Percentiles rank a stretch among this genome's conserved stretches.
phyloP scores from a whole-genome alignment of 2,113 vertebrate species.

The Leptodactylus fuscus region DNA sequence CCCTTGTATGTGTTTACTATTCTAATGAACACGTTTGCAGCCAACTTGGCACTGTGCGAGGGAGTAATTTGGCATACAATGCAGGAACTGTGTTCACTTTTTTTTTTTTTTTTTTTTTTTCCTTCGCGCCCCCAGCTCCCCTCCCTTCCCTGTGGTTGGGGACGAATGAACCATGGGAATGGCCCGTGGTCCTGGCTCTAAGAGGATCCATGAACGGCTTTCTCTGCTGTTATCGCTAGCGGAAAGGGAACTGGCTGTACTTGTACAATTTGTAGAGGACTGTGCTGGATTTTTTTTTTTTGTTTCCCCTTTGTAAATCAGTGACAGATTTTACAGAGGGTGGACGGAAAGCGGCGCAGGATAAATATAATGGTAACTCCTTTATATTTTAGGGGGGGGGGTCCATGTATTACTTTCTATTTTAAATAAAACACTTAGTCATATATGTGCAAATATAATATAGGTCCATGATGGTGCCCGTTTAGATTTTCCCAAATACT shows the following conservation, averaged over 20 bases:
- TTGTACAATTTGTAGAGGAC: not conserved
- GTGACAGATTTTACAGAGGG: not conserved
- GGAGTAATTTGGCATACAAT: constrained; percentile 43
- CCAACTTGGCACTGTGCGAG: constrained; percentile 46
- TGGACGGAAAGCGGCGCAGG: no score
- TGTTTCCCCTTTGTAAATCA: not conserved
- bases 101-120: no score
- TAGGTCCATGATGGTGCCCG: no score
- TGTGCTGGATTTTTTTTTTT: not conserved
- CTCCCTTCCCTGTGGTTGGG: not conserved
- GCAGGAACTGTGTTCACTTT: constrained; percentile 55
- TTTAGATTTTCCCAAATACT: no score
- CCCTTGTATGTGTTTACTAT: constrained; percentile 56
- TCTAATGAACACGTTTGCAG: constrained; percentile 45
- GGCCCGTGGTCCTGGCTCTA: constrained; percentile 22
- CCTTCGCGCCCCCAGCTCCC: not conserved
- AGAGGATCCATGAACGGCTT: constrained; percentile 4
- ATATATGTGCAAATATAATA: no score
- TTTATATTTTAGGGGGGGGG: no score
- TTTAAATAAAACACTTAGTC: no score
- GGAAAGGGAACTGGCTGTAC: constrained; percentile 44
- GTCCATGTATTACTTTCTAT: no score
- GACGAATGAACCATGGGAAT: constrained; percentile 40
- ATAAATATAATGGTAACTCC: no score
- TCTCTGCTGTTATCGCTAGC: not conserved